Conservation (phyloP, 2,113 vertebrate species). For the Limnothrissa miodon region DNA sequence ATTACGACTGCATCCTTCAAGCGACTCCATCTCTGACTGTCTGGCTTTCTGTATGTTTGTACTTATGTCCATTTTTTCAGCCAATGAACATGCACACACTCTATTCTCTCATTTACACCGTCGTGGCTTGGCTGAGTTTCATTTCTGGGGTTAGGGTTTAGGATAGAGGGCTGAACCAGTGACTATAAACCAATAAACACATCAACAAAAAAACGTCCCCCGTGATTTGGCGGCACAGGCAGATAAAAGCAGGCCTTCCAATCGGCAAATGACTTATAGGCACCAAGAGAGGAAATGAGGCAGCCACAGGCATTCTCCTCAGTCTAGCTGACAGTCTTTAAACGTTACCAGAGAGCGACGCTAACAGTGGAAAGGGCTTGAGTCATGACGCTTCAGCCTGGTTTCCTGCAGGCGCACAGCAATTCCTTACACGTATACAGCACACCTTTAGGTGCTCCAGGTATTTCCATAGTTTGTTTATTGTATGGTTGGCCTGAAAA, state of each 20-base stretch:
- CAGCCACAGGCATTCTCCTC: constrained; percentile 41
- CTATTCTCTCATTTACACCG: neutral
- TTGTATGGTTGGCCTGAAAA: neutral
- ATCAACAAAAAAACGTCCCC: neutral
- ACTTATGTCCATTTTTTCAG: neutral
- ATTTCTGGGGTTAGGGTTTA: neutral
- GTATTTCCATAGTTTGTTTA: neutral
- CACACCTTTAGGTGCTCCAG: neutral
- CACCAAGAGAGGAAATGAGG: constrained; percentile 51
- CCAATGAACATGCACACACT: neutral
- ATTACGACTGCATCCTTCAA: neutral
- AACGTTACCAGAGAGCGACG: constrained; percentile 38
- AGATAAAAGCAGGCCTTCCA: constrained; percentile 45
- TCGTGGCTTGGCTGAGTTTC: neutral
- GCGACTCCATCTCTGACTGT: neutral
- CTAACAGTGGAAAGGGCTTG: neutral
- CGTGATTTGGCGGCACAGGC: constrained; percentile 33
- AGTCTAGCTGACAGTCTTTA: constrained; percentile 49
- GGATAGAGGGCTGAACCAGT: constrained; percentile 15
- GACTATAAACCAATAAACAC: constrained; percentile 19
- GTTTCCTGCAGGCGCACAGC: neutral
- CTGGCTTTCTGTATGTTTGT: neutral
- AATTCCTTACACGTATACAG: neutral
- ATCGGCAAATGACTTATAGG: constrained; percentile 49
- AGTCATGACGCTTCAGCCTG: neutral